A percentile compares a stretch with the other conserved stretches of the same genome.
Conservation (phyloP, 2,113 vertebrate genomes). For the Ammodytes marinus region DNA sequence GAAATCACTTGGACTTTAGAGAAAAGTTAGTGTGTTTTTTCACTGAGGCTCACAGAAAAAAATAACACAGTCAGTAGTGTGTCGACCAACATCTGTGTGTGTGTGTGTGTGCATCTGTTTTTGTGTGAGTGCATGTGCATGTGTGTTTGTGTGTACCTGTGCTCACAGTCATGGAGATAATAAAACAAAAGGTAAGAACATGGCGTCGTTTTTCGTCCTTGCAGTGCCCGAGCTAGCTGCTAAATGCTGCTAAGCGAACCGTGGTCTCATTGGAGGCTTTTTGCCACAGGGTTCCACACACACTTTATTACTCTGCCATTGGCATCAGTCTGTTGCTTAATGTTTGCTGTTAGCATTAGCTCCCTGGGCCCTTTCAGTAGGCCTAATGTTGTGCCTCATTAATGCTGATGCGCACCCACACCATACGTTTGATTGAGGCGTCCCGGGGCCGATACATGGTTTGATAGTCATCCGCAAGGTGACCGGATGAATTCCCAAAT, state of each 20-base stretch:
- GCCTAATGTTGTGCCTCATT: slow-evolving; percentile 44
- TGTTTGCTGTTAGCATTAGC: slow-evolving; percentile 47
- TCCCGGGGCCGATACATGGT: slow-evolving; percentile 40
- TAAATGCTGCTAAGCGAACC: slow-evolving; percentile 35
- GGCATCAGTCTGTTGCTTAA: slow-evolving; percentile 47
- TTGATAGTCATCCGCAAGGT: slow-evolving; percentile 2
- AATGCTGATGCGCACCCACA: slow-evolving; percentile 24
- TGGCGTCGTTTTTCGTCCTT: neutral
- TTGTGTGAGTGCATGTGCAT: slow-evolving; percentile 13
- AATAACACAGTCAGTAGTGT: neutral
- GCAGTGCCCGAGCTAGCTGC: slow-evolving; percentile 13
- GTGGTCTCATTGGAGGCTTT: neutral
- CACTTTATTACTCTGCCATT: slow-evolving; percentile 51
- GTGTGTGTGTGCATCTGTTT: neutral
- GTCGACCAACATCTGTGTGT: too few species aligned
- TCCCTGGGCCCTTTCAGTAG: slow-evolving; percentile 23
- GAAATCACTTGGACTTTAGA: slow-evolving; percentile 51
- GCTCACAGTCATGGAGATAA: slow-evolving; percentile 9
- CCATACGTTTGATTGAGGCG: slow-evolving; percentile 33
- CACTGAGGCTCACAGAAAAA: slow-evolving; percentile 8
- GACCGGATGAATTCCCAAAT: slow-evolving; percentile 29
- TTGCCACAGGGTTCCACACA: slow-evolving; percentile 34
- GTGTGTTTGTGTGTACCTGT: slow-evolving; percentile 24
- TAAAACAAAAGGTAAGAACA: slow-evolving; percentile 11
- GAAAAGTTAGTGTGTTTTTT: neutral